phyloP scores from a whole-genome alignment of 2,797 vertebrate species.

The Cyclopterus lumpus region DNA sequence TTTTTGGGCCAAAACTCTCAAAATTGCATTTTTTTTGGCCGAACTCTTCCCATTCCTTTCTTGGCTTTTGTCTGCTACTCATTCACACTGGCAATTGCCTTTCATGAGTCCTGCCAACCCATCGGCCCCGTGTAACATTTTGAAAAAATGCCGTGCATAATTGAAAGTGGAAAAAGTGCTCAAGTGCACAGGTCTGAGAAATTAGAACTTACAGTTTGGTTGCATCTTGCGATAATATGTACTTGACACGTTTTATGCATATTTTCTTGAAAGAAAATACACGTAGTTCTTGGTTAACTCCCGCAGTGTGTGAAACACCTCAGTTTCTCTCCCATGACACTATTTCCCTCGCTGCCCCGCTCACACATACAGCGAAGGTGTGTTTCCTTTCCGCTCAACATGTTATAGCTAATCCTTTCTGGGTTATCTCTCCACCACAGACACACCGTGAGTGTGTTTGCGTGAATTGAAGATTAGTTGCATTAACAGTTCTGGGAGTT shows the following conservation, averaged over 20 bases:
- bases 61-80: conserved; percentile 24
- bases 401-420: conserved; percentile 58
- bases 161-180: conserved; percentile 24
- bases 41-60: conserved; percentile 23
- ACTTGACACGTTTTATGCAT: background rate
- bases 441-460: conserved; percentile 24
- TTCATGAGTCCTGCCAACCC: conserved; percentile 27
- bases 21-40: conserved; percentile 21
- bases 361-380: conserved; percentile 31
- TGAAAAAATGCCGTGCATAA: conserved; percentile 24
- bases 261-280: conserved; percentile 20
- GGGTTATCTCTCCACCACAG: conserved; percentile 67
- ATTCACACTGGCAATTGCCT: conserved; percentile 23
- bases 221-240: conserved; percentile 5
- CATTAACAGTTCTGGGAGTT: conserved; percentile 43
- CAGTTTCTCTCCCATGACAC: conserved; percentile 21
- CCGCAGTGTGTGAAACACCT: conserved; percentile 11
- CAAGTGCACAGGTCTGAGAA: background rate
- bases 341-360: conserved; percentile 14
- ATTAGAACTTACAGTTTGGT: background rate
- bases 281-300: conserved; percentile 14
- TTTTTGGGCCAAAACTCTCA: conserved; percentile 1
- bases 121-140: conserved; percentile 21
- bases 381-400: conserved; percentile 33
- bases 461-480: conserved; percentile 53